phyloP scores from a whole-genome alignment of 2,888 invertebrate species.

The Xylota segnis region DNA sequence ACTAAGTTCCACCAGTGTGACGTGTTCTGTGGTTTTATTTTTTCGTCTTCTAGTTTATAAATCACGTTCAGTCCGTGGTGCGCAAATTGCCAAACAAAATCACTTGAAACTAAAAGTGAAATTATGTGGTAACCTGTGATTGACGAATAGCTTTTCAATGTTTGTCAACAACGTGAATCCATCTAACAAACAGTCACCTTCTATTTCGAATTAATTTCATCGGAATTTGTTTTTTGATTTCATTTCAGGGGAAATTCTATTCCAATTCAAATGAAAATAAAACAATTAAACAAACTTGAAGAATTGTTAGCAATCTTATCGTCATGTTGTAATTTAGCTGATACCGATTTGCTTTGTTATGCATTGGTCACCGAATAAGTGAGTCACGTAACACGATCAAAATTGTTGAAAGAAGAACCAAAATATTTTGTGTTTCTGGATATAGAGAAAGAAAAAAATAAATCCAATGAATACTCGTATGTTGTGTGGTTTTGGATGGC shows the following conservation, averaged over 20 bases:
- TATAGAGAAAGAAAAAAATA: slow-evolving; percentile 14
- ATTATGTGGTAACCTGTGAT: slow-evolving; percentile 57
- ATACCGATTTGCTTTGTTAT: slow-evolving; percentile 19
- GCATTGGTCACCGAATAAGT: neutral
- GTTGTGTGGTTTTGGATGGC: neutral
- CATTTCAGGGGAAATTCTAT: neutral
- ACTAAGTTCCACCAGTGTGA: slow-evolving; percentile 16
- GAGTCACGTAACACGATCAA: slow-evolving; percentile 48
- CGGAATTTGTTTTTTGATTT: neutral
- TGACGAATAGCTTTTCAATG: slow-evolving; percentile 31
- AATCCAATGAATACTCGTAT: slow-evolving; percentile 8
- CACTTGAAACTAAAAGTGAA: slow-evolving; percentile 58
- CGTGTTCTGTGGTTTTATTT: slow-evolving; percentile 29
- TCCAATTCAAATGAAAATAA: slow-evolving; percentile 28
- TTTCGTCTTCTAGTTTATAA: neutral
- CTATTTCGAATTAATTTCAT: neutral
- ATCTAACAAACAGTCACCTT: neutral
- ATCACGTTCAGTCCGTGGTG: slow-evolving; percentile 26
- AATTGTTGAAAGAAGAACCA: slow-evolving; percentile 1
- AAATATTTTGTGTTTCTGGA: neutral
- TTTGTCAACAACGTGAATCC: slow-evolving; percentile 52
- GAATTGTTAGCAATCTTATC: slow-evolving; percentile 25
- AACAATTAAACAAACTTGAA: slow-evolving; percentile 9
- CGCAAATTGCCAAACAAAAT: slow-evolving; percentile 55
- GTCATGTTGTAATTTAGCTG: slow-evolving; percentile 12